Base-by-base conservation (phyloP, 92 coral and sea anemone genomes). In the Actinostola sp. region DNA sequence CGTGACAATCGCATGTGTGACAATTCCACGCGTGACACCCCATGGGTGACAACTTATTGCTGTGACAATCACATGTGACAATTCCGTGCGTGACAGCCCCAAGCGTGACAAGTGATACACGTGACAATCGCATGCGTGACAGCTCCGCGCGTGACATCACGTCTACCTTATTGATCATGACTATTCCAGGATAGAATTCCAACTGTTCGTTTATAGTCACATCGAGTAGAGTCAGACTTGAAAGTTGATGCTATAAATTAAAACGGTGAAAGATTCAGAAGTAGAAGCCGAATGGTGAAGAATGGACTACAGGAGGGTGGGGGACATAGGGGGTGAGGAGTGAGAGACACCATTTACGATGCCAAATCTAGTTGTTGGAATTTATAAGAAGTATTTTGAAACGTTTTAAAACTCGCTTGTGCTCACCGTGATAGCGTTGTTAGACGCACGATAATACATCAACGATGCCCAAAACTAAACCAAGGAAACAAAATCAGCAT, bases 151-250 rank as follows among this genome's bases (percentile, higher is more conserved):
- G 21, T 64, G 19, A 6, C 50, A 4, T 29, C 11, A 2, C 45
- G 14, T 52, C 23, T 61, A 89, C 94, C 86, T 81, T 89, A 63
- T 89, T 89, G 15, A 77, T 55, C 58, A 76, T 63, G 20, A 70
- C 58, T 44, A 89, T 64, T 35, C 88, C 85, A 19, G 61, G 82
- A 61, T 76, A 72, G 21, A 75, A 70, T 12, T 86, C 59, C 10
- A 33, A 50, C 3, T 50, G 53, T 15, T 86, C 85, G 23, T 76
- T 76, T 14, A 77, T 66, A 13, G 28, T 24, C 33, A 81, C 66
- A 39, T 50, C 63, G 17, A 86, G 74, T 11, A 82, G 74, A 52
- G 69, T 74, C 26, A 29, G 20, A 14, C 79, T 45, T 1, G 91
- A 86, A 41, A 77, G 64, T 57, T 86, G 81, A 54, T 86, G 69